Evolutionary conservation across 2,888 invertebrate genomes (phyloP), one percentile per base, ranked within the genome.

Genomic region (Pegoplata infirma): DNA sequence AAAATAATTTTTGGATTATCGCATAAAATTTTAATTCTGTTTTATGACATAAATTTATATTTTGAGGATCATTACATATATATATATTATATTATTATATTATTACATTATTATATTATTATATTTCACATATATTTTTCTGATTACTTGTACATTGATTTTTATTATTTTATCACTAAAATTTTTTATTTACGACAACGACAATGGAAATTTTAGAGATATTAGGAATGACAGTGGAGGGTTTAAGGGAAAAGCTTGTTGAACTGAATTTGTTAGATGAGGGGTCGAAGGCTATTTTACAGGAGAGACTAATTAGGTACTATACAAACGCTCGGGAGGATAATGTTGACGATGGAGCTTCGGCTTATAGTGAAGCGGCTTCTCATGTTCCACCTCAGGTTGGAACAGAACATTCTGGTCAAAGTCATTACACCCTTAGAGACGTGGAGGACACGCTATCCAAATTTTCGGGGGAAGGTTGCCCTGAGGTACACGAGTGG

Each of bases 191-290:
- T n/a, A n/a, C n/a, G n/a, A n/a, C n/a, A n/a, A n/a, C n/a, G n/a
- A n/a, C n/a, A n/a, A 69, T 69, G 69, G 49, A 69, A 8, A 28
- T 32, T 23, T 19, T 49, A 47, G 23, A 28, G 10, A 71, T 61
- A 36, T 49, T 61, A 17, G 7, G 12, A 3, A 28, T 72, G 28
- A 64, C 17, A 14, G 14, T 72, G 12, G 63, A 56, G 12, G 64
- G 56, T 5, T n/a, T 72, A 3, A 72, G 14, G 23, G 46, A 2
- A 0, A 64, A 47, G 7, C 55, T 72, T 10, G 61, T 16, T 14
- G 64, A 64, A 17, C 14, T 64, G 14, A 44, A 53, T 3, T 23
- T 72, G 1, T 0, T 19, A 7, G 55, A 2, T 6, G 46, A 19
- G 0, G 72, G 72, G 2, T 23, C 8, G 10, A 64, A 56, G 16